Base-by-base conservation (phyloP, 2,888 invertebrate genomes). In the Pyrgus malvae region DNA sequence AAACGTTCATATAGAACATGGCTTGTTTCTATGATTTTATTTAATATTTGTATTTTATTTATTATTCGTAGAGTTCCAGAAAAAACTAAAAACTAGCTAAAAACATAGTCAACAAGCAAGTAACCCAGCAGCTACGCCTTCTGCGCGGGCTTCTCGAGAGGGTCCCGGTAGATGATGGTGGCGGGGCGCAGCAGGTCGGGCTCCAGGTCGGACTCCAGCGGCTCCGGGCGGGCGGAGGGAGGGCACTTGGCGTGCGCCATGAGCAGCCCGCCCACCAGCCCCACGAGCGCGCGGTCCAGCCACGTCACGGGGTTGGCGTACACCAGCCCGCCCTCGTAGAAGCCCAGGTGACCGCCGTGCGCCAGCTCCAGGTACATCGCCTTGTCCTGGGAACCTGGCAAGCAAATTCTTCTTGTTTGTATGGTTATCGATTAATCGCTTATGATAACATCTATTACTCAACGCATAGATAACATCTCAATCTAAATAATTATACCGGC, bases 301-400 rank as follows among this genome's bases (percentile, higher is more conserved):
- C 98, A 98, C 56, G 97, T 97, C 55, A 97, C 95, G 0, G 96
- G 95, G 74, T 97, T 95, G 0, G 98, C 98, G 79, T 96, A 95
- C 1, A 97, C 75, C 19, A 95, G 83, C 12, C 97, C 97, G 7
- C 97, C 97, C 84, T 98, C 98, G 78, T 97, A 97, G 84, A 97
- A 98, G 14, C 98, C 98, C 62, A 98, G 91, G 83, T 98, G 98
- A 2, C 98, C 98, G 8, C 98, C 98, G 78, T 98, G 98, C 7
- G 96, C 94, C 17, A 97, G 86, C 76, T 96, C 95, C 51, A 97
- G 86, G 73, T 94, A 97, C 66, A 97, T 91, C 2, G 92, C 90
- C 66, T 94, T 94, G 45, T 91, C 91, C 56, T 92, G 93, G 6
- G 92, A 92, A 63, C 88, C 96, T 96, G 80, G n/a, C n/a, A 76